A percentile compares a stretch with the other conserved stretches of the same genome.
phyloP scores from a whole-genome alignment of 2,113 vertebrate genomes.

The Melanostigma gelatinosum region DNA sequence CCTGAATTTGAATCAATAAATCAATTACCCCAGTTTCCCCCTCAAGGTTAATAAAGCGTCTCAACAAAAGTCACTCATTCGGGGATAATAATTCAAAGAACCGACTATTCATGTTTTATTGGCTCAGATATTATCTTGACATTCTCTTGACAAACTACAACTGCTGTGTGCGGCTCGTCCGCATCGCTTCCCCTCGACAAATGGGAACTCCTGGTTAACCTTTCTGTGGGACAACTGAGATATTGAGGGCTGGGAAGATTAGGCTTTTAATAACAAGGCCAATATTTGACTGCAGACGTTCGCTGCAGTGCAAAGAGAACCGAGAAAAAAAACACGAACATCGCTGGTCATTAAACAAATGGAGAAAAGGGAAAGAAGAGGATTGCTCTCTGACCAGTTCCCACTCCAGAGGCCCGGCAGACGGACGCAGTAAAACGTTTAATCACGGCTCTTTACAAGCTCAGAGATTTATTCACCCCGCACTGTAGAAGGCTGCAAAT shows the following conservation, averaged over 20 bases:
- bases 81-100: slow-evolving; percentile 11
- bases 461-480: slow-evolving; percentile 67
- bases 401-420: slow-evolving; percentile 47
- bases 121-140: slow-evolving; percentile 49
- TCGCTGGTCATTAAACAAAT: slow-evolving; percentile 57
- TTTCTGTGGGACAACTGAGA: slow-evolving; percentile 50
- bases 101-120: slow-evolving; percentile 30
- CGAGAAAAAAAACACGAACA: slow-evolving; percentile 47
- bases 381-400: slow-evolving; percentile 29
- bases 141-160: slow-evolving; percentile 42
- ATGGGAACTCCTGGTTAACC: slow-evolving; percentile 34
- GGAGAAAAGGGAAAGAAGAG: slow-evolving; percentile 23
- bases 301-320: slow-evolving; percentile 5
- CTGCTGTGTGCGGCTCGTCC: slow-evolving; percentile 13
- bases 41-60: slow-evolving; percentile 2
- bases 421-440: slow-evolving; percentile 69
- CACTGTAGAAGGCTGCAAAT: slow-evolving; percentile 51
- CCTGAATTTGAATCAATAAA: slow-evolving; percentile 11
- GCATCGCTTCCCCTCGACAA: not conserved
- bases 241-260: slow-evolving; percentile 32
- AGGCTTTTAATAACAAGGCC: slow-evolving; percentile 65
- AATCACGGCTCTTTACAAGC: slow-evolving; percentile 72
- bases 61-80: slow-evolving; percentile 6
- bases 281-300: slow-evolving; percentile 51
- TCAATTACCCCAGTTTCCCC: not conserved